Evolutionary conservation across 2,888 invertebrate species (phyloP), one percentile per base, ranked within the genome.

Genomic region (Protophormia terraenovae): DNA sequence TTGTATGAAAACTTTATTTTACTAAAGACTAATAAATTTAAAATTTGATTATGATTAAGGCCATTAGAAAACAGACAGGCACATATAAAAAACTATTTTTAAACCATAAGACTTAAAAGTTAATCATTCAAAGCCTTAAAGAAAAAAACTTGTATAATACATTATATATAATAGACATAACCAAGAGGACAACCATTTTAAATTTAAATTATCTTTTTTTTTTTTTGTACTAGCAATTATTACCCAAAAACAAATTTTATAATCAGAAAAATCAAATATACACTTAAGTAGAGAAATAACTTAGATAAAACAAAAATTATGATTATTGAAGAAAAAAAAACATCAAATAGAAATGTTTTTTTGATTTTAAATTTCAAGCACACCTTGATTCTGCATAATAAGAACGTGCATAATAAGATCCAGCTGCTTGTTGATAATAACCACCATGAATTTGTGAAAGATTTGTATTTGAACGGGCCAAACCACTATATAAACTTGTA

Each of bases 311-410:
- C 38, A 66, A 53, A 76, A 50, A n/a, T n/a, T n/a, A n/a, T n/a
- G n/a, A n/a, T 67, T 62, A 67, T 78, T 81, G 67, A 38, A 64
- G 64, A 62, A 78, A 80, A 47, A 76, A 86, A 64, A n/a, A n/a
- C n/a, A n/a, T n/a, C n/a, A n/a, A n/a, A n/a, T n/a, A n/a, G n/a
- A 32, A 32, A 8, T 32, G 32, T 41, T 69, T 32, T 60, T 24
- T 24, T 64, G 27, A 14, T 69, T 45, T 24, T 35, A 50, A 1
- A 29, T 69, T 47, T 58, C 87, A 89, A 89, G 90, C 90, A 91
- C 90, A 91, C 90, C 90, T 91, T 89, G 89, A 88, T 82, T 91
- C 90, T 87, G 89, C 89, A 87, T 89, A 90, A 87, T 90, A 90
- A 88, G 89, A 90, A 89, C 89, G 90, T 87, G 89, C 88, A 90